Base-by-base conservation (phyloP, 2,113 vertebrate species). In the Miniopterus natalensis region DNA sequence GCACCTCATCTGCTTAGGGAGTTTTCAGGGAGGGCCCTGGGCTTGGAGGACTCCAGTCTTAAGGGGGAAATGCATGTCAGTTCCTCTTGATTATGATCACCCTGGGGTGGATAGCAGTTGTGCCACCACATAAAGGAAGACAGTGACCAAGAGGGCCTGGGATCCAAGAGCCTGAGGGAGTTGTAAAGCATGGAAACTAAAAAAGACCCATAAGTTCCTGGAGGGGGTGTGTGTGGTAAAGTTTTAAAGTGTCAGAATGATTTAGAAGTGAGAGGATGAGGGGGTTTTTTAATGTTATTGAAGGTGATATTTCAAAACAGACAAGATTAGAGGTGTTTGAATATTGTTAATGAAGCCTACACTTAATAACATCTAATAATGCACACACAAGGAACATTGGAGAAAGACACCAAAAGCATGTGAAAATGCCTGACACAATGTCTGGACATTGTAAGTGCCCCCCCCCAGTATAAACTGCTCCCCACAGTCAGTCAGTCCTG, bases 141-240 rank as follows among this genome's bases (percentile, higher is more conserved):
- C 10, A 70, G 13, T 36, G 10, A 73, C 36, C 5, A 40, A n/a
- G 45, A 17, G 2, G 0, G 1, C 6, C 11, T 17, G 45, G 6
- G 5, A 45, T 17, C 29, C 20, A 8, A n/a, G 74, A n/a, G 23
- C 9, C 11, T 18, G 6, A 15, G 5, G 3, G 3, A 42, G 5
- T 23, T 29, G 40, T 53, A 31, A 74, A 59, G 11, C 21, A 36
- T 1, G 0, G 17, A 29, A 94, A 17, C 4, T 23, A 6, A 40
- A 66, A 7, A 5, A 14, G 45, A 5, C n/a, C 40, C 12, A 15
- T 55, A 61, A 17, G 13, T 45, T 42, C 63, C 29, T 31, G 2
- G 8, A n/a, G 21, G 1, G 1, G n/a, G 13, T 1, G 8, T 2
- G 0, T 21, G 25, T n/a, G 59, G 6, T 61, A 23, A n/a, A 45